Percentiles rank a stretch among this genome's conserved stretches.
Evolutionary conservation across 2,113 vertebrate genomes (phyloP).

Genomic region (Protomyctophum bolini): DNA sequence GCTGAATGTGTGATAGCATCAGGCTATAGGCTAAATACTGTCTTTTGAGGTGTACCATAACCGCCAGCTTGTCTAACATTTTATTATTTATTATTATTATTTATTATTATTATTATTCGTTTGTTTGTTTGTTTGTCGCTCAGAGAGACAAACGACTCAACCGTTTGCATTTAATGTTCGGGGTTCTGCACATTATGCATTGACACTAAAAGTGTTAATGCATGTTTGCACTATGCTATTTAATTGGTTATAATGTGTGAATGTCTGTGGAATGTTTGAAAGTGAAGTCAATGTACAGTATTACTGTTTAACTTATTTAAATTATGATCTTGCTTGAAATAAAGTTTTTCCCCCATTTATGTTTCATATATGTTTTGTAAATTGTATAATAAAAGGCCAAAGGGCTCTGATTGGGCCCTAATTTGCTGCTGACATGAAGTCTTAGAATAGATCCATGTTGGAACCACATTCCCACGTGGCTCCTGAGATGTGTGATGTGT

Average conservation of each 20-base stretch:
- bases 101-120: too few species aligned
- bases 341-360: neutral
- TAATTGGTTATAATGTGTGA: neutral
- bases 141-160: slow-evolving; percentile 5
- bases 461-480: too few species aligned
- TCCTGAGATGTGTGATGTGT: too few species aligned
- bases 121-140: slow-evolving; percentile 4
- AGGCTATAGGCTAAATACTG: neutral
- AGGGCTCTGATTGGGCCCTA: too few species aligned
- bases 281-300: slow-evolving; percentile 40
- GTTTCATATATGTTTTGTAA: too few species aligned
- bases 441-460: too few species aligned
- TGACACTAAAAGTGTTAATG: neutral
- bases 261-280: slow-evolving; percentile 30
- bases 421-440: too few species aligned
- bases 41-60: neutral
- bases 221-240: too few species aligned
- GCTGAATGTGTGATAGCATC: slow-evolving; percentile 10
- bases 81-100: too few species aligned
- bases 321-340: neutral
- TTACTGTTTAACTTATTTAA: slow-evolving; percentile 54
- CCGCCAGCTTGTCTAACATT: slow-evolving; percentile 18
- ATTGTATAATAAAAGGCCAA: too few species aligned
- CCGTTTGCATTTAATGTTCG: too few species aligned
- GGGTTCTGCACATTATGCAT: too few species aligned